These are phyloP conservation scores for Agrochola lychnidis DNA, from an alignment of 2,888 invertebrate genomes.

Conservation along the genomic window DNA sequence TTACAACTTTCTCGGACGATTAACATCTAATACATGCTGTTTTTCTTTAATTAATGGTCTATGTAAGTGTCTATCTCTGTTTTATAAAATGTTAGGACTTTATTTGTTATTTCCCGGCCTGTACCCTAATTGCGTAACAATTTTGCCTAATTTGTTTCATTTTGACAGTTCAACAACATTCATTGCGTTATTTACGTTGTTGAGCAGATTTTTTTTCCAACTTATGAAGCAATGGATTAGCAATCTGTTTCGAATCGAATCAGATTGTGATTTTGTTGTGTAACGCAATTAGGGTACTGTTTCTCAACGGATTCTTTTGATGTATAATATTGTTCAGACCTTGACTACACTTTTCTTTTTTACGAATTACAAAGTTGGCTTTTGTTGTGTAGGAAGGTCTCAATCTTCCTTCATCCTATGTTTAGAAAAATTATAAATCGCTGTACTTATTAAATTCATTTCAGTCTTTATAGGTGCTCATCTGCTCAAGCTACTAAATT, in stretches of 20 bases:
- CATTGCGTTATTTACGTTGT: no score
- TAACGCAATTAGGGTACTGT: not conserved
- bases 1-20: conserved; percentile 52
- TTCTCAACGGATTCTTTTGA: not conserved
- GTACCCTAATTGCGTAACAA: not conserved
- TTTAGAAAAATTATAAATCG: not conserved
- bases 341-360: not conserved
- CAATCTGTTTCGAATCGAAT: no score
- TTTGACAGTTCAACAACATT: no score
- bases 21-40: conserved; percentile 52
- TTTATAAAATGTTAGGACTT: conserved; percentile 20
- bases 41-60: conserved; percentile 52
- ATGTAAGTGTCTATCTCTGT: conserved; percentile 29
- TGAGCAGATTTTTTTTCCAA: no score
- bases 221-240: no score
- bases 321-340: not conserved
- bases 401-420: no score
- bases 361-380: not conserved
- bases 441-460: not conserved
- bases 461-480: conserved; percentile 9
- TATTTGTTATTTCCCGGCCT: conserved; percentile 15
- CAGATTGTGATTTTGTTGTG: no score
- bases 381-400: not conserved
- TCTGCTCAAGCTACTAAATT: not conserved
- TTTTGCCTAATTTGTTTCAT: no score